A percentile compares a stretch with the other conserved stretches of the same genome.
These are phyloP conservation scores for Passerculus sandwichensis DNA, from an alignment of 2,797 vertebrate species.

Conservation along the genomic window DNA sequence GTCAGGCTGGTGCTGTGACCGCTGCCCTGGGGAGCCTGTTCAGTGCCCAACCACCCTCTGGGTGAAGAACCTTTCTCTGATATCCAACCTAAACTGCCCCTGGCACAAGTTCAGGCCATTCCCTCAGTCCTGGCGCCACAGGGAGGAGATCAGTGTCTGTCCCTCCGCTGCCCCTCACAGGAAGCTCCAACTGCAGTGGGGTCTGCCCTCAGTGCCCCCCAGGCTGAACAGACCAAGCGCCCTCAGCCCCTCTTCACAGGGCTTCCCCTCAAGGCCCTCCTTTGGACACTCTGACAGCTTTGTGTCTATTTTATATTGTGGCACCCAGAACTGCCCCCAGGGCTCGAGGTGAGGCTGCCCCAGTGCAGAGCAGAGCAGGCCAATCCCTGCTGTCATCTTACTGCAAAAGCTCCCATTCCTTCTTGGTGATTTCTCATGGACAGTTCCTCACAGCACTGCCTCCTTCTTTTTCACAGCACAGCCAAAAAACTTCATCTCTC, in stretches of 20 bases:
- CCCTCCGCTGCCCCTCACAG: neutral
- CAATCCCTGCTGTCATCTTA: neutral
- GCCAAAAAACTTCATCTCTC: too few relatives aligned
- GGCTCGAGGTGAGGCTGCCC: rapidly evolving
- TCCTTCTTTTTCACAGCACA: too few relatives aligned
- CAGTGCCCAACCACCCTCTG: neutral
- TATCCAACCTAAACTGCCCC: neutral
- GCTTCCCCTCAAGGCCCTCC: neutral
- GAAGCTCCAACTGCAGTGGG: rapidly evolving
- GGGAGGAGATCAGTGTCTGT: rapidly evolving
- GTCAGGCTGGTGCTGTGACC: neutral
- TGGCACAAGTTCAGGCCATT: neutral
- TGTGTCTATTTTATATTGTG: rapidly evolving
- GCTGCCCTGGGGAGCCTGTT: neutral
- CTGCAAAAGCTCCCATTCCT: too few relatives aligned
- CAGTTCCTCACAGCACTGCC: too few relatives aligned
- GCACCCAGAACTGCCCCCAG: neutral
- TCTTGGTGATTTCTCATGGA: too few relatives aligned
- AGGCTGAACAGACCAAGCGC: neutral
- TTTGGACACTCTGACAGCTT: neutral
- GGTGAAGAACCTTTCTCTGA: rapidly evolving
- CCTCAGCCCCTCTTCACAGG: rapidly evolving
- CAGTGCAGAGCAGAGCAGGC: neutral
- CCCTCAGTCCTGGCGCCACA: rapidly evolving
- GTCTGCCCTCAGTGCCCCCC: neutral